Conservation (phyloP, 2,797 vertebrate species). For the Naso thynnoides region DNA sequence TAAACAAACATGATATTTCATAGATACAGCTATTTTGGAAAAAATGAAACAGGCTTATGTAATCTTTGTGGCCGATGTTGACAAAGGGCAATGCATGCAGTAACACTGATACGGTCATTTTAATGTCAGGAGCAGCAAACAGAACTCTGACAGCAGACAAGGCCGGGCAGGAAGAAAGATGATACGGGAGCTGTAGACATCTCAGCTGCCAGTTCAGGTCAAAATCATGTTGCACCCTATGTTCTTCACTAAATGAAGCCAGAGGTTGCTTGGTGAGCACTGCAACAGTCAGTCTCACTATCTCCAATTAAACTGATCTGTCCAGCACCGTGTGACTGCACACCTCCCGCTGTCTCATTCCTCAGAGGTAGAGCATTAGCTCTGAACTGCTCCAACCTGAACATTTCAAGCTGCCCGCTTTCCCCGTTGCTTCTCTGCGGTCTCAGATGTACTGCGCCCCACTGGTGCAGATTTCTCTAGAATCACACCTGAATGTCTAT, state of each 20-base stretch:
- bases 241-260: conserved; percentile 63
- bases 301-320: conserved; percentile 76
- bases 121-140: conserved; percentile 3
- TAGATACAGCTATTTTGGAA: too few relatives aligned
- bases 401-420: conserved; percentile 58
- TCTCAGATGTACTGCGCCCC: conserved; percentile 21
- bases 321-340: conserved; percentile 58
- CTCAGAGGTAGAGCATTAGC: conserved; percentile 56
- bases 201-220: conserved; percentile 40
- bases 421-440: conserved; percentile 33
- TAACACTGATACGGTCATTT: too few relatives aligned
- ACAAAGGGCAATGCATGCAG: too few relatives aligned
- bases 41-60: too few relatives aligned
- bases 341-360: conserved; percentile 67
- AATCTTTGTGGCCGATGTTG: too few relatives aligned
- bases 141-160: conserved; percentile 6
- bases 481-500: conserved; percentile 28
- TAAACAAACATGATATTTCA: too few relatives aligned
- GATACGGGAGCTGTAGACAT: conserved; percentile 31
- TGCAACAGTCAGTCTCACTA: conserved; percentile 63
- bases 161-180: conserved; percentile 14
- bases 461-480: conserved; percentile 25
- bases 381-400: conserved; percentile 64
- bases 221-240: conserved; percentile 43
- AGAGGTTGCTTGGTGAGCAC: conserved; percentile 46